Evolutionary conservation across 2,797 vertebrate species (phyloP), one percentile per base, ranked within the genome.

Genomic region (Peromyscus nudipes): DNA sequence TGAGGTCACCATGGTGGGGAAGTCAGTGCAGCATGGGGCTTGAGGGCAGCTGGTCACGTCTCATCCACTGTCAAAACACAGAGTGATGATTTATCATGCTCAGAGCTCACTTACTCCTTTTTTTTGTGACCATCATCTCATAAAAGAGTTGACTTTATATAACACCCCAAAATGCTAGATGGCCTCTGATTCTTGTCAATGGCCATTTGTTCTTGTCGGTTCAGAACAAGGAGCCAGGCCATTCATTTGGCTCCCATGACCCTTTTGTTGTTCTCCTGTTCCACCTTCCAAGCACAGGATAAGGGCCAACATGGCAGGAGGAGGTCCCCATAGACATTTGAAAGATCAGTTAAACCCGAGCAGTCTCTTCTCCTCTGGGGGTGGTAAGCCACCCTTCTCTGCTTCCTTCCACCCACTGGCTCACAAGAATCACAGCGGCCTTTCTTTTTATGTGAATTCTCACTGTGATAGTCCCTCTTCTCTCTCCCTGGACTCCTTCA

Each of bases 111-210:
- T n/a, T 69, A n/a, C 46, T 52, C 84, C 27, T n/a, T 69, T 64
- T 25, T 86, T 37, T 52, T 67, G 43, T 86, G 40, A 34, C 37
- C 29, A 92, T 86, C 8, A 84, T 62, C 81, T 94, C 69, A 71
- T 49, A 27, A 94, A 96, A 92, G 71, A 75, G 93, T 76, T 79
- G 49, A 49, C 89, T 95, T 89, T 95, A 34, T 65, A 57, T 85
- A 69, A 65, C 49, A n/a, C 6, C 1, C 14, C 62, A 91, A 91
- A 69, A 81, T 34, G 29, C 37, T 60, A 31, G 79, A 69, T 69
- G 60, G 37, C 31, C 8, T 25, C 23, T 60, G 11, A 8, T 81
- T 60, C 79, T 60, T 40, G 60, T 64, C 43, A 88, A 73, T 65
- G 57, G 29, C 49, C 11, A 52, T 23, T 84, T 29, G 34, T 84